Base-by-base conservation (phyloP, 2,888 invertebrate species). In the Drosophila limbata region DNA sequence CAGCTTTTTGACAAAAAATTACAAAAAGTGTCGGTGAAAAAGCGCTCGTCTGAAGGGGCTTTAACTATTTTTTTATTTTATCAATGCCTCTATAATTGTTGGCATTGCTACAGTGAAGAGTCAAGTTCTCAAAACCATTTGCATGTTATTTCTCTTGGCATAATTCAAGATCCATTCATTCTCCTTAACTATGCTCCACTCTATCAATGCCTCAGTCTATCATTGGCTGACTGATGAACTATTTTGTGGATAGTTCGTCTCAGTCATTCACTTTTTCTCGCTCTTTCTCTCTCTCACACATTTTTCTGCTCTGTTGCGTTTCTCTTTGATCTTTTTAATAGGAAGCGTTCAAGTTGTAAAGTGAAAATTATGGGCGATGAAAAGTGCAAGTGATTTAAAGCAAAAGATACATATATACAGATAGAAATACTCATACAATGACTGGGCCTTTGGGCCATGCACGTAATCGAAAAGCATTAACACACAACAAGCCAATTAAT, bases 401-500 rank as follows among this genome's bases (percentile, higher is more conserved):
- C 56, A 50, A 53, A 44, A 48, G 21, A 63, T 17, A n/a, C n/a
- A 51, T 35, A 61, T 17, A 51, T 35, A 52, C 17, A 52, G 19
- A 19, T 25, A 13, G 47, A 61, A 56, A 35, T 15, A 53, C 33
- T 42, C 17, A 13, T 25, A 48, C 28, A 71, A 66, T 40, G 59
- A 45, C 48, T 55, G 45, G 25, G 31, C 53, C 67, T 67, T 66
- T 52, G 59, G 52, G 67, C 55, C 51, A 44, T 19, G 19, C 56
- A 78, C 53, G 69, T 76, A 84, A 81, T 66, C 76, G 53, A 60
- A 60, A 74, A 71, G 62, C 68, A 74, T 85, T 73, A 84, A 75
- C 80, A 77, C 79, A 88, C 77, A 84, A 83, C 83, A 77, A 82
- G 83, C 83, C 86, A 85, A 83, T 88, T 84, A 84, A 83, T 88